phyloP scores from a whole-genome alignment of 2,113 vertebrate species.

The Tretioscincus oriximinensis region DNA sequence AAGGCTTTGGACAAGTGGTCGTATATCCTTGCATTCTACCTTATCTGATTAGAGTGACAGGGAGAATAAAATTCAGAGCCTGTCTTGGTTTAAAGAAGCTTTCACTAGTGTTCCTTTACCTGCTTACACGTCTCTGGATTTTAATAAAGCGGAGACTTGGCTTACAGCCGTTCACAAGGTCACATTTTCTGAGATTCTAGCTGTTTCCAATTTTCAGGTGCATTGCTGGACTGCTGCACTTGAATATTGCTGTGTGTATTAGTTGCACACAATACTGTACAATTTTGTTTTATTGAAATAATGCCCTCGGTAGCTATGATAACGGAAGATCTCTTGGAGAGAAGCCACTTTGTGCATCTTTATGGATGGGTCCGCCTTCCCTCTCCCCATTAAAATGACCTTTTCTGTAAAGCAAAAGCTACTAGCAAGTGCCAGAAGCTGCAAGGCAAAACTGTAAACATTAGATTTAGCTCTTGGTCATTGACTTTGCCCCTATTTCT shows the following conservation, averaged over 20 bases:
- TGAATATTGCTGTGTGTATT: too few species aligned
- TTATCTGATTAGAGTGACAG: conserved; percentile 30
- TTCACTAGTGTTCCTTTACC: conserved; percentile 43
- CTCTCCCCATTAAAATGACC: not conserved
- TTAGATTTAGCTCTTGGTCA: not conserved
- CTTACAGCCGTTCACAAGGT: not conserved
- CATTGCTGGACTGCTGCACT: conserved; percentile 33
- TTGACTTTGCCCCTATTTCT: not conserved
- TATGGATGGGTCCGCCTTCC: not conserved
- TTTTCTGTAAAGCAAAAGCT: rapidly evolving
- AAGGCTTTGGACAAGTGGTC: conserved; percentile 34
- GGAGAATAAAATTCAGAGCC: conserved; percentile 31
- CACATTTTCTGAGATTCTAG: not conserved
- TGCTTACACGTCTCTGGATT: conserved; percentile 9
- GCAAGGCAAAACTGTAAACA: too few species aligned
- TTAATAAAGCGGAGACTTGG: not conserved
- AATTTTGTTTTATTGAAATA: conserved; percentile 14
- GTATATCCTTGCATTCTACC: conserved; percentile 33
- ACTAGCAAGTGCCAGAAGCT: too few species aligned
- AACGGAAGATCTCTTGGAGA: not conserved
- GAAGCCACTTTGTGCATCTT: not conserved
- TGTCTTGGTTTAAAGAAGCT: conserved; percentile 34
- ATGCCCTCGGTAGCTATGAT: too few species aligned
- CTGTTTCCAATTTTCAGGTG: conserved; percentile 21
- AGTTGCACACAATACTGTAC: not conserved